phyloP scores from a whole-genome alignment of 2,113 vertebrate species.

The Puffinus mauretanicus region DNA sequence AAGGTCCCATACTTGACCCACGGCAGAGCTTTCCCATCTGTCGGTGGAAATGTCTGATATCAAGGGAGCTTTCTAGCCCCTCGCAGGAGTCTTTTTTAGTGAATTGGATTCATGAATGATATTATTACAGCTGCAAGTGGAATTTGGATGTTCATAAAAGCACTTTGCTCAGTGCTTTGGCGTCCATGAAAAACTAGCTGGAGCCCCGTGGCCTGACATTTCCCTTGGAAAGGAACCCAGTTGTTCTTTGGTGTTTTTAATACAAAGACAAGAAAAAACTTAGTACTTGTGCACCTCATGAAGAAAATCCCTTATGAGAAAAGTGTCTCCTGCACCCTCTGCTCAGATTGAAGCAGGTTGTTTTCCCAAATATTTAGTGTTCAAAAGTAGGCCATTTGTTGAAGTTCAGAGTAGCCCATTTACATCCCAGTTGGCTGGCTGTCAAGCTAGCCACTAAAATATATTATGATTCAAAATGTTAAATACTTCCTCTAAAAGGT shows the following conservation, averaged over 20 bases:
- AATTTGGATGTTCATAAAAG: background rate
- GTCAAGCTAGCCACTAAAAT: background rate
- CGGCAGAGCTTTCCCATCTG: background rate
- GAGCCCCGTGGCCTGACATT: background rate
- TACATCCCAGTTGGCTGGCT: background rate
- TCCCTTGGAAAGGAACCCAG: background rate
- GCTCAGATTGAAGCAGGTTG: background rate
- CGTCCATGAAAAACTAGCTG: background rate
- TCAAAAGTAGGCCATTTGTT: background rate
- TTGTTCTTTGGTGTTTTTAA: background rate
- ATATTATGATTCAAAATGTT: background rate
- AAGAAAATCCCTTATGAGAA: background rate
- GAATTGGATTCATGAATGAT: background rate
- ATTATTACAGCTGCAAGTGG: constrained; percentile 4
- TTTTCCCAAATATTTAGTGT: background rate
- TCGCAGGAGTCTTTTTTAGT: background rate
- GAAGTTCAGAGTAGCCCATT: background rate
- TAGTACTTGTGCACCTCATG: background rate
- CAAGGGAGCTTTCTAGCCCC: background rate
- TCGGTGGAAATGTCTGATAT: background rate
- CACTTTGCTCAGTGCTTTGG: background rate
- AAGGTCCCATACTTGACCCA: background rate
- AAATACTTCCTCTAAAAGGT: background rate
- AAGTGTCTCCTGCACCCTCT: background rate
- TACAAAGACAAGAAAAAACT: background rate